Evolutionary conservation across 2,113 vertebrate genomes (phyloP).

Genomic region (Machaerirhynchus nigripectus): DNA sequence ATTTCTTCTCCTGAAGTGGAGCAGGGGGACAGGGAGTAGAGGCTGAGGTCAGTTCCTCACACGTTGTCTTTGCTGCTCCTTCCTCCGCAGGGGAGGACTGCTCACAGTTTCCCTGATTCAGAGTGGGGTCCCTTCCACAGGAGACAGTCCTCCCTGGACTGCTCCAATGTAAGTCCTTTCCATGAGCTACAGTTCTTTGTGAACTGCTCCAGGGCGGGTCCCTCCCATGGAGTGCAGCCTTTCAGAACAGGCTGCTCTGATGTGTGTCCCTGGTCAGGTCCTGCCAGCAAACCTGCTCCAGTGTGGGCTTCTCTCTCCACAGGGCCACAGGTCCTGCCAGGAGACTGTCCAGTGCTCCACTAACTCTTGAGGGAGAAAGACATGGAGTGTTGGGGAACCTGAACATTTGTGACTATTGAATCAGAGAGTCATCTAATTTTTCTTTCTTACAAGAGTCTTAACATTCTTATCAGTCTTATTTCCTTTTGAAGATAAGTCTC

Average conservation of each 20-base stretch:
- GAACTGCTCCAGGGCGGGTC: neutral
- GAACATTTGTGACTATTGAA: neutral
- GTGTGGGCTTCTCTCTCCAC: neutral
- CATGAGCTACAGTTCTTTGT: too few relatives aligned
- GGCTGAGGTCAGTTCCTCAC: neutral
- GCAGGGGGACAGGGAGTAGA: neutral
- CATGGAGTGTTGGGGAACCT: neutral
- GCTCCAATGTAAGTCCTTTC: neutral
- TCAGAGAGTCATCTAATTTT: neutral
- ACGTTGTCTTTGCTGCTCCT: accelerated
- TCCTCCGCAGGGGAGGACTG: neutral
- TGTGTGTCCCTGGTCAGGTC: neutral
- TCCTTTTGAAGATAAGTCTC: neutral
- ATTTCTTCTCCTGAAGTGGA: neutral
- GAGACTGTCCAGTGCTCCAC: neutral
- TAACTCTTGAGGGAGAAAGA: neutral
- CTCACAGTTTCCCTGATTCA: neutral
- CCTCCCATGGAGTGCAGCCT: neutral
- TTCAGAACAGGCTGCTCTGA: too few relatives aligned
- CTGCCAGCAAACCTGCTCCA: neutral
- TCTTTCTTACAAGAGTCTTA: neutral
- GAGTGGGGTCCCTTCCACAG: too few relatives aligned
- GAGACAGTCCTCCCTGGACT: neutral
- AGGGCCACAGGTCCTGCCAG: neutral
- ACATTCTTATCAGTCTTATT: neutral